Evolutionary conservation across 2,888 invertebrate genomes (phyloP).

Genomic region (Digitonthophagus gazella): DNA sequence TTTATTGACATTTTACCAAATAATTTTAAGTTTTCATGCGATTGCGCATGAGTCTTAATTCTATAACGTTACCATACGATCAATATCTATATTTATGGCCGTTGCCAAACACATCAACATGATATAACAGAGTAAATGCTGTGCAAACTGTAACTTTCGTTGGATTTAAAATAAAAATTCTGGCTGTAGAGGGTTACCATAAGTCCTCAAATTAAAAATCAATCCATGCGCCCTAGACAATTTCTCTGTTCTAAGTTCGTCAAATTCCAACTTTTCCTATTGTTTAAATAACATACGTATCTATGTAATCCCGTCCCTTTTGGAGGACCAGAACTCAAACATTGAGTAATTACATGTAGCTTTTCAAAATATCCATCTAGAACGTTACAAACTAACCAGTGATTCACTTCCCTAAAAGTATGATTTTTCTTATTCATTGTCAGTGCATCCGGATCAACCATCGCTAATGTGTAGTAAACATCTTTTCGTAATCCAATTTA

Average conservation of each 20-base stretch:
- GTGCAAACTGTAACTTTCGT: no score
- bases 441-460: constrained; percentile 73
- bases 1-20: no score
- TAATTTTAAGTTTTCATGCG: no score
- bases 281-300: constrained; percentile 73
- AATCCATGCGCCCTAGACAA: constrained; percentile 53
- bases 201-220: constrained; percentile 46
- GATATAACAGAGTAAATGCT: no score
- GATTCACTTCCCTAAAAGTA: constrained; percentile 66
- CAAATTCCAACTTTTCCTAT: constrained; percentile 50
- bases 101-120: no score
- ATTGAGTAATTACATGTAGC: constrained; percentile 66
- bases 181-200: no score
- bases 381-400: constrained; percentile 77
- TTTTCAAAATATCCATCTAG: constrained; percentile 60
- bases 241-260: constrained; percentile 46
- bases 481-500: constrained; percentile 23
- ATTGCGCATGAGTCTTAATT: no score
- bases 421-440: constrained; percentile 67
- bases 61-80: no score
- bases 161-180: no score
- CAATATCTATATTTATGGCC: no score
- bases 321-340: constrained; percentile 68
- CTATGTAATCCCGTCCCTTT: constrained; percentile 70
- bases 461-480: constrained; percentile 30